These are phyloP conservation scores for Tautogolabrus adspersus DNA, from an alignment of 2,113 vertebrate species.

Conservation along the genomic window DNA sequence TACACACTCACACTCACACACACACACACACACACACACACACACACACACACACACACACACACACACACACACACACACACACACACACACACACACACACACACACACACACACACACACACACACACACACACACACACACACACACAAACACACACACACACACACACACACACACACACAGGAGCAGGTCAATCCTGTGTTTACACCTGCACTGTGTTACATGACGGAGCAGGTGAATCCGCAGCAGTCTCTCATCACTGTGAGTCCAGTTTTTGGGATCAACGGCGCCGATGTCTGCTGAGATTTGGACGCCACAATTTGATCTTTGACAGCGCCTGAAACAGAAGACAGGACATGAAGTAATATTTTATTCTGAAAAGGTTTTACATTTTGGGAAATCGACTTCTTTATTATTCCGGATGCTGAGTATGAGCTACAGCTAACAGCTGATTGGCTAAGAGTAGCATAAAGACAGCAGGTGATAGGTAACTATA, in stretches of 20 bases:
- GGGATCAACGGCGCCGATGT: slow-evolving; percentile 78
- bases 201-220: neutral
- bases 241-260: slow-evolving; percentile 91
- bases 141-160: too few relatives aligned
- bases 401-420: neutral
- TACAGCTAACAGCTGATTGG: too few relatives aligned
- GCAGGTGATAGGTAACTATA: too few relatives aligned
- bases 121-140: too few relatives aligned
- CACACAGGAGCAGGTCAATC: neutral
- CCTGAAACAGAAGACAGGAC: slow-evolving; percentile 58
- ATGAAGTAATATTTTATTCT: neutral
- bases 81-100: too few relatives aligned
- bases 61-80: too few relatives aligned
- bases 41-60: neutral
- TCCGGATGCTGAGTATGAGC: neutral
- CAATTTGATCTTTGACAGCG: slow-evolving; percentile 72
- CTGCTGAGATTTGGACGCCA: slow-evolving; percentile 82
- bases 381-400: neutral
- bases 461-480: too few relatives aligned
- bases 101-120: too few relatives aligned
- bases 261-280: slow-evolving; percentile 85
- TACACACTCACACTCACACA: slow-evolving; percentile 10
- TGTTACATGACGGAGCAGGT: slow-evolving; percentile 89
- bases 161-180: slow-evolving; percentile 6
- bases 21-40: neutral